These are phyloP conservation scores for Bucco capensis DNA, from an alignment of 2,113 vertebrate species.

Conservation along the genomic window DNA sequence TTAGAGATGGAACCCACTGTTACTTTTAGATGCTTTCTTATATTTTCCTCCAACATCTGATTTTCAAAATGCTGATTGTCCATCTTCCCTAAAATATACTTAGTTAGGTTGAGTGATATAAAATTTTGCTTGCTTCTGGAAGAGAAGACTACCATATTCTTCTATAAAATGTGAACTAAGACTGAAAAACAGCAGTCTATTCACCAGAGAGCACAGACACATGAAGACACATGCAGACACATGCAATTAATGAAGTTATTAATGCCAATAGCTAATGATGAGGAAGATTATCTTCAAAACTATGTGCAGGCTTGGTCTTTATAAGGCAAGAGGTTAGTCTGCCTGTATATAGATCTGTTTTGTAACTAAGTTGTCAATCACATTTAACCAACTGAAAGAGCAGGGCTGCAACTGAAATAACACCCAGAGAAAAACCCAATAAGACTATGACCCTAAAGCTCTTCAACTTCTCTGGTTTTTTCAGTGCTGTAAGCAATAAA, in stretches of 20 bases:
- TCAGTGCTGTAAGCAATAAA: background rate
- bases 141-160: background rate
- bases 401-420: background rate
- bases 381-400: background rate
- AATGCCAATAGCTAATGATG: background rate
- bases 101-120: background rate
- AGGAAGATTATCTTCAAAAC: background rate
- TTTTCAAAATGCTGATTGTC: background rate
- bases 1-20: background rate
- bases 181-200: background rate
- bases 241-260: background rate
- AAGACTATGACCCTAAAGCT: background rate
- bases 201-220: background rate
- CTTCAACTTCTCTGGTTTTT: background rate
- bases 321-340: background rate
- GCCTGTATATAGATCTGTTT: background rate
- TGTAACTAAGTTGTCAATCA: background rate
- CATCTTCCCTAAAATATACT: background rate
- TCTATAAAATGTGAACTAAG: background rate
- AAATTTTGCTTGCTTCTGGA: background rate
- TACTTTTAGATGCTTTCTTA: background rate
- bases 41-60: background rate
- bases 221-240: background rate
- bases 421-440: background rate
- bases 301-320: background rate